Evolutionary conservation across 2,888 invertebrate species (phyloP).

Genomic region (Eupelmus urozonus): DNA sequence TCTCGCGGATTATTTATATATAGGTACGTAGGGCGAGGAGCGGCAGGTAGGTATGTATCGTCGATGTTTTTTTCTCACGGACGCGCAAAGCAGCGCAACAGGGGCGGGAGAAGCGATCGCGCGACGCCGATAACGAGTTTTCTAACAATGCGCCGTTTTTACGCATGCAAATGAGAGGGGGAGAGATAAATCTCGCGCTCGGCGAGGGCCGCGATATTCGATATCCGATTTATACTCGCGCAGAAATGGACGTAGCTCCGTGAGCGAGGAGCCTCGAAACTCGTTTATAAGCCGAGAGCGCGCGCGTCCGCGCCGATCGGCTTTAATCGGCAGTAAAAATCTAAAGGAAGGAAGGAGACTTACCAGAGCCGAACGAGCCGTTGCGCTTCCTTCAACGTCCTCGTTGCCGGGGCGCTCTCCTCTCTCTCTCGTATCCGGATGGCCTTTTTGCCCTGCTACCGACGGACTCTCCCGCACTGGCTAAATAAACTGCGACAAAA

Average conservation of each 20-base stretch:
- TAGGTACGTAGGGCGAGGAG: no score
- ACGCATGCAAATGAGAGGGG: background rate
- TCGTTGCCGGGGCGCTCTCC: background rate
- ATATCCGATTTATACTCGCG: background rate
- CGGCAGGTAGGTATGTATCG: no score
- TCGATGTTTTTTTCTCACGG: no score
- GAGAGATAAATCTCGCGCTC: background rate
- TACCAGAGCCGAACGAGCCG: constrained; percentile 52
- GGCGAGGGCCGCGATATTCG: background rate
- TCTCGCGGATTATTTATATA: no score
- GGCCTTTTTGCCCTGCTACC: background rate
- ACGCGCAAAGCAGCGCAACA: no score
- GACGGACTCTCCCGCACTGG: background rate
- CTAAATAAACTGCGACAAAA: background rate
- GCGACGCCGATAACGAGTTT: background rate
- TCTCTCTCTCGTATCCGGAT: background rate
- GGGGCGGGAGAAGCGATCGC: no score
- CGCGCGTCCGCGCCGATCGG: constrained; percentile 5
- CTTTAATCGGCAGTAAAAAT: constrained; percentile 52
- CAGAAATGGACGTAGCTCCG: background rate
- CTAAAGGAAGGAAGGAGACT: constrained; percentile 33
- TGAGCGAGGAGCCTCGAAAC: constrained; percentile 15
- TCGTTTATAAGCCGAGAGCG: constrained; percentile 36
- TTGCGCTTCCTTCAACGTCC: constrained; percentile 11
- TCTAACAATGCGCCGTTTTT: constrained; percentile 2